Evolutionary conservation across 2,888 invertebrate species (phyloP), one percentile per base, ranked within the genome.

Genomic region (Diaprepes abbreviatus): DNA sequence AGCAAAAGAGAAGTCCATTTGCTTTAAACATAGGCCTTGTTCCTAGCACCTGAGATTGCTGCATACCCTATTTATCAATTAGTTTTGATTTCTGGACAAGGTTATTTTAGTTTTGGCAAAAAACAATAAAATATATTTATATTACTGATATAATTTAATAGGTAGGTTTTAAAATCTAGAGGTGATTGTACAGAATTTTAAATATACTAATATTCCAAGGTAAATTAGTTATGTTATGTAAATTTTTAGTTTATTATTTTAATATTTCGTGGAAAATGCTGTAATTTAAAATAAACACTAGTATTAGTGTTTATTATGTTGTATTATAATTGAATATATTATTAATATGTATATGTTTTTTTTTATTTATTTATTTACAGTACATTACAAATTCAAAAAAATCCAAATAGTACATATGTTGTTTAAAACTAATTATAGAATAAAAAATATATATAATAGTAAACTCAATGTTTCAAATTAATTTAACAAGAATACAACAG

Each of bases 111-210:
- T 28, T 40, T 58, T 58, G 16, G 40, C 43, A n/a, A 14, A 43
- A 38, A 58, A 21, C 7, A 24, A 55, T 70, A 66, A 68, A 70
- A 64, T 72, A 74, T 72, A 73, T 28, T 48, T 48, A 50, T 68
- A 72, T 66, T 70, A 55, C 59, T 72, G 69, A 66, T 68, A 60
- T 71, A 76, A 75, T 77, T 78, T 76, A 78, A 79, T 63, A 58
- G 57, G 77, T 55, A 83, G 81, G 82, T 77, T 82, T 81, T 83
- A 83, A 80, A 80, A 80, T 80, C 82, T 83, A 83, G 83, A 78
- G 83, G 83, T 83, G 83, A 81, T 82, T 84, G 83, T 84, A 84
- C 83, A 84, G 81, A 82, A 79, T 79, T 81, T 75, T 64, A 67
- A 67, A 70, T 70, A 70, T 66, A 70, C 65, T 70, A 70, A 70